These are phyloP conservation scores for Sminthurinus aureus DNA, from an alignment of 2,888 invertebrate genomes.

Conservation along the genomic window DNA sequence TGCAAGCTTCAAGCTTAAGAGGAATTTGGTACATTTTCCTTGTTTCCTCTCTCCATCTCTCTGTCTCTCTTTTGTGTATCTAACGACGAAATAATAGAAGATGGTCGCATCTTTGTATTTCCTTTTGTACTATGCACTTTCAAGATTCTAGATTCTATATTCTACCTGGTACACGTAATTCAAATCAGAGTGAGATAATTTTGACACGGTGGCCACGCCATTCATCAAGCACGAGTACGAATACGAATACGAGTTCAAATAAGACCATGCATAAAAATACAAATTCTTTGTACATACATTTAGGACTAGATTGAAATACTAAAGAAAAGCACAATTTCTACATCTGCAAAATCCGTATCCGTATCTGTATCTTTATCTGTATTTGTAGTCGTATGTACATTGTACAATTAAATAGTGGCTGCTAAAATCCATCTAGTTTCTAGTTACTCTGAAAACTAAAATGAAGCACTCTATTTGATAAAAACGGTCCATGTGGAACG, in stretches of 20 bases:
- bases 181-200: constrained; percentile 35
- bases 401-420: neutral
- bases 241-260: too few relatives aligned
- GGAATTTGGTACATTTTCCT: neutral
- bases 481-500: neutral
- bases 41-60: neutral
- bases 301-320: neutral
- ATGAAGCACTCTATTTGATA: neutral
- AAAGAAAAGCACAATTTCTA: neutral
- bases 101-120: neutral
- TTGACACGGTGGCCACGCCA: constrained; percentile 39
- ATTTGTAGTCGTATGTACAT: too few relatives aligned
- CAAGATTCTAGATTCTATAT: neutral
- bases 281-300: neutral
- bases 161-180: neutral
- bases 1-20: too few relatives aligned
- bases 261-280: neutral
- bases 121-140: constrained; percentile 6
- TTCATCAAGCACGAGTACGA: constrained; percentile 30
- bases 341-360: neutral
- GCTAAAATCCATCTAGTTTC: neutral
- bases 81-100: neutral
- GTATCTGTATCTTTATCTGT: neutral
- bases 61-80: neutral
- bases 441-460: neutral